phyloP scores from a whole-genome alignment of 2,797 vertebrate genomes.

The Myioborus melanocephalus region DNA sequence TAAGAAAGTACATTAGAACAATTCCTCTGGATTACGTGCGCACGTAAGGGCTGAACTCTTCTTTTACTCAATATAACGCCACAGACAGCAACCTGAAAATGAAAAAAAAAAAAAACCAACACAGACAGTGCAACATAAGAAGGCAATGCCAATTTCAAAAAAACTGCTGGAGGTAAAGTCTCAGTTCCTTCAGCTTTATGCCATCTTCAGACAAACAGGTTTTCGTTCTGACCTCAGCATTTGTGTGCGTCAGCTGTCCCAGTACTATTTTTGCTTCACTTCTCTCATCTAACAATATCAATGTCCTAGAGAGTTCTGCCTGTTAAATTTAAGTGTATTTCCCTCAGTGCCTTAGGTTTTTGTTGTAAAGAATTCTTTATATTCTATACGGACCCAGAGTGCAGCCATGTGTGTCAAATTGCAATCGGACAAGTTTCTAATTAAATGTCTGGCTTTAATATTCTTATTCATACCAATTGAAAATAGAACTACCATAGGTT shows the following conservation, averaged over 20 bases:
- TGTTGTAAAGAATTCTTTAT: not conserved
- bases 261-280: constrained; percentile 57
- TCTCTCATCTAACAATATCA: constrained; percentile 54
- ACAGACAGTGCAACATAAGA: not conserved
- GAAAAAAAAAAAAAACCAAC: constrained; percentile 10
- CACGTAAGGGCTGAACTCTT: not conserved
- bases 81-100: constrained; percentile 41
- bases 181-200: constrained; percentile 39
- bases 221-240: constrained; percentile 64
- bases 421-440: not conserved
- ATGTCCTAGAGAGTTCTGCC: constrained; percentile 55
- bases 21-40: not conserved
- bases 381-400: not conserved
- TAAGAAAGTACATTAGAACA: constrained; percentile 33
- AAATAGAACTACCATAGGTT: not conserved
- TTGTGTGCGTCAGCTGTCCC: constrained; percentile 53
- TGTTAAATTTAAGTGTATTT: constrained; percentile 20
- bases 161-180: constrained; percentile 45
- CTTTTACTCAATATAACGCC: not conserved
- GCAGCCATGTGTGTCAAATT: not conserved
- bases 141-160: constrained; percentile 2
- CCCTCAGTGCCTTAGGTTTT: not conserved
- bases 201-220: constrained; percentile 54
- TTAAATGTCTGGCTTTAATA: not conserved
- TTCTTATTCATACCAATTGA: not conserved